These are phyloP conservation scores for Peromyscus melanophrys DNA, from an alignment of 2,797 vertebrate genomes.

Conservation along the genomic window DNA sequence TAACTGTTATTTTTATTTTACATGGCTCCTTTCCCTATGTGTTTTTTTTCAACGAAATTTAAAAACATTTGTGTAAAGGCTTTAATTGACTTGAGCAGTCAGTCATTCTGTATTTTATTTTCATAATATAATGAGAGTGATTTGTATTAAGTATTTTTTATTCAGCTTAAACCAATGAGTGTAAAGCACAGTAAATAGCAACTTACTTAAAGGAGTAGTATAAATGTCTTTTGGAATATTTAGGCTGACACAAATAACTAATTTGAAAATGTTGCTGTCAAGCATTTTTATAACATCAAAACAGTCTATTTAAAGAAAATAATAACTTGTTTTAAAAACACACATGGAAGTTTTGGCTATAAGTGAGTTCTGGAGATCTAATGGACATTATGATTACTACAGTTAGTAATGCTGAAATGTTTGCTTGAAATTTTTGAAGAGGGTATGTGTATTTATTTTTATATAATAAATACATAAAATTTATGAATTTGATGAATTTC, in stretches of 20 bases:
- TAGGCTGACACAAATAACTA: constrained; percentile 18
- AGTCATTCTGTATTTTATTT: constrained; percentile 57
- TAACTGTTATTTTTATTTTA: constrained; percentile 55
- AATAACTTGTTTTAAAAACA: constrained; percentile 33
- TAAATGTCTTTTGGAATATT: constrained; percentile 48
- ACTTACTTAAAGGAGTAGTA: constrained; percentile 46
- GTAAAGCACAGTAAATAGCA: constrained; percentile 29
- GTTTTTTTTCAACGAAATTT: not conserved
- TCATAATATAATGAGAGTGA: constrained; percentile 37
- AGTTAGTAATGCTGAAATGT: not conserved
- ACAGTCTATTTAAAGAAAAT: constrained; percentile 6
- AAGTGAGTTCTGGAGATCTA: not conserved
- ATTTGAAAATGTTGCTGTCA: constrained; percentile 36
- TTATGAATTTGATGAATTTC: too few relatives aligned
- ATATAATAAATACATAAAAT: not conserved
- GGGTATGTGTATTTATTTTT: not conserved
- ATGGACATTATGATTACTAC: not conserved
- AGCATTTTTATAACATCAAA: constrained; percentile 52
- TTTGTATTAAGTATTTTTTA: constrained; percentile 59
- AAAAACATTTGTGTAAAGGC: not conserved
- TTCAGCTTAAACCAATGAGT: constrained; percentile 30
- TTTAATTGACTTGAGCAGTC: constrained; percentile 25
- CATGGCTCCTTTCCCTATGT: constrained; percentile 16
- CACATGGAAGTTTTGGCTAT: not conserved
- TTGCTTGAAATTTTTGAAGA: constrained; percentile 3